Conservation (phyloP, 2,888 invertebrate genomes). For the Axea sp. region DNA sequence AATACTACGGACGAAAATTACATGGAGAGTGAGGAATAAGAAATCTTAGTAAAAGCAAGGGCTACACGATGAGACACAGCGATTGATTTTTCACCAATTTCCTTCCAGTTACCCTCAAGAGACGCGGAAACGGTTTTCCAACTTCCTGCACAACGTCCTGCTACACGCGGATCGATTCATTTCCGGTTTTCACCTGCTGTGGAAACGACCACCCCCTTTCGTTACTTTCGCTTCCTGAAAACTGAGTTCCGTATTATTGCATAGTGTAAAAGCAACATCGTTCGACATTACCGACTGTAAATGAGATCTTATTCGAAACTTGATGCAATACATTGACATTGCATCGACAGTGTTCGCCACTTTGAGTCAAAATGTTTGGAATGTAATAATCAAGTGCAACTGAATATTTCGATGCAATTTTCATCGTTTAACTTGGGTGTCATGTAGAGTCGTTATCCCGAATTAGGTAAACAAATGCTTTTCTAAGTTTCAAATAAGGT, state of each 20-base stretch:
- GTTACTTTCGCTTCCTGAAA: constrained; percentile 61
- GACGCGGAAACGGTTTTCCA: constrained; percentile 66
- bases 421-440: constrained; percentile 1
- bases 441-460: too few relatives aligned
- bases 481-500: too few relatives aligned
- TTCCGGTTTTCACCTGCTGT: constrained; percentile 71
- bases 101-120: constrained; percentile 71
- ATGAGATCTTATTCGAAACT: constrained; percentile 69
- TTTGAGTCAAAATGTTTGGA: constrained; percentile 23
- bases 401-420: constrained; percentile 1
- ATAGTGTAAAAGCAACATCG: constrained; percentile 34
- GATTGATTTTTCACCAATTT: constrained; percentile 72
- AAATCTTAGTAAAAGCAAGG: constrained; percentile 50
- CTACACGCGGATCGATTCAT: constrained; percentile 67
- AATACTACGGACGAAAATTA: constrained; percentile 37
- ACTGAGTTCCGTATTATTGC: constrained; percentile 36
- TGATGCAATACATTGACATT: constrained; percentile 35
- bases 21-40: constrained; percentile 33
- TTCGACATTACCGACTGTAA: constrained; percentile 68
- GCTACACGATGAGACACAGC: constrained; percentile 38
- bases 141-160: constrained; percentile 67
- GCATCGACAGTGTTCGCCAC: constrained; percentile 21
- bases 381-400: constrained; percentile 10
- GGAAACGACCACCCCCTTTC: constrained; percentile 65
- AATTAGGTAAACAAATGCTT: too few relatives aligned